Base-by-base conservation (phyloP, 2,797 vertebrate species). In the Enteromius trimaculatus region DNA sequence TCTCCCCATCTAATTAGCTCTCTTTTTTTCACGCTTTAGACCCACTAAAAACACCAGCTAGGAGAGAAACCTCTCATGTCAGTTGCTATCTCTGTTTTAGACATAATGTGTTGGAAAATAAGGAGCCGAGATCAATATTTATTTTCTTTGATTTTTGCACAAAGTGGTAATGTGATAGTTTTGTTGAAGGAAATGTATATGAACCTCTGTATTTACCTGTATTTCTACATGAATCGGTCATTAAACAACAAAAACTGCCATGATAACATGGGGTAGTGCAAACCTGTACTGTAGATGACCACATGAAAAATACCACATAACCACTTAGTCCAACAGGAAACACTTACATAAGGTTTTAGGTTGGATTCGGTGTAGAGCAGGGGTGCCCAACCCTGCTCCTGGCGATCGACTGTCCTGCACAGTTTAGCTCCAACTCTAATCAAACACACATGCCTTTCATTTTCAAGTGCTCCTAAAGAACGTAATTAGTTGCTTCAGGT, bases 1-100 rank as follows among this genome's bases (percentile, higher is more conserved):
- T 83, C 91, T 92, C 89, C 60, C 83, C 42, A 13, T 70, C 66
- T 76, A 84, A 81, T 77, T 42, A 81, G 21, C 71, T 55, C 74
- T 81, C 3, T 55, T 75, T 77, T 26, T 55, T n/a, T 42, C 26
- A 4, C 68, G 16, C 21, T 37, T 64, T 44, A 29, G 31, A 29
- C 69, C 42, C 9, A 8, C 6, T 62, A 26, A 64, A 80, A 74
- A 74, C 39, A 64, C 26, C 26, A 81, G 26, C 55, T 10, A 42
- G 66, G 19, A 60, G 39, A 37, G 21, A 76, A 26, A 72, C 19
- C 13, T 58, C 5, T 47, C 55, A 29, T 10, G 4, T n/a, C 37
- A 62, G 42, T 64, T 64, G 37, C n/a, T 16, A 44, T 62, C 37
- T 77, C 4, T 62, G 47, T 77, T 77, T 64, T 8, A 77, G 37